Percentiles rank a stretch among this genome's conserved stretches.
These are phyloP conservation scores for Melanotaenia parkinsoni DNA, from an alignment of 2,797 vertebrate genomes.

Conservation along the genomic window DNA sequence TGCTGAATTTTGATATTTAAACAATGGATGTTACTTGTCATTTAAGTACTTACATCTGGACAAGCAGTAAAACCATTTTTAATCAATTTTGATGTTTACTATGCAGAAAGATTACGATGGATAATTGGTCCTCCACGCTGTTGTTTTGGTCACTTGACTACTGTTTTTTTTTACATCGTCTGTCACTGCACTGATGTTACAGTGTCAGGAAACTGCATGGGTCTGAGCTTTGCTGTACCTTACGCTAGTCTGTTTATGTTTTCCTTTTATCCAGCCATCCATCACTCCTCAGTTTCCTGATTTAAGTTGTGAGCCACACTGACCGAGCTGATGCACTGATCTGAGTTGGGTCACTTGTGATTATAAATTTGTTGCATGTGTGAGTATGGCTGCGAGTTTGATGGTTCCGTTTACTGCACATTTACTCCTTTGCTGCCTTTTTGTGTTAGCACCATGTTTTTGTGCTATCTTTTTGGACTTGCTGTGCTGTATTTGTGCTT, in stretches of 20 bases:
- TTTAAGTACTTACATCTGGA: slow-evolving; percentile 2
- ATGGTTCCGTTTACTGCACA: slow-evolving; percentile 40
- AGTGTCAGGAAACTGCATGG: slow-evolving; percentile 48
- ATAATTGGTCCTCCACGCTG: slow-evolving; percentile 30
- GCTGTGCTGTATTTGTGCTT: slow-evolving; percentile 17
- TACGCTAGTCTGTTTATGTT: slow-evolving; percentile 68
- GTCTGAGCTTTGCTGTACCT: slow-evolving; percentile 59
- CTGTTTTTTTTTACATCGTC: slow-evolving; percentile 30
- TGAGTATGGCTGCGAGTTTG: slow-evolving; percentile 72
- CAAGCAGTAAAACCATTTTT: neutral
- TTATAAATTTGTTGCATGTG: slow-evolving; percentile 76
- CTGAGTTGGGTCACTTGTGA: slow-evolving; percentile 76
- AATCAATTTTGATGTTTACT: neutral
- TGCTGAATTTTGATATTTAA: neutral
- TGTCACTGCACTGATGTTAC: slow-evolving; percentile 48
- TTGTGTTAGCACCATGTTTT: slow-evolving; percentile 12
- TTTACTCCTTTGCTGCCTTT: slow-evolving; percentile 31
- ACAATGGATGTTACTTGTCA: neutral
- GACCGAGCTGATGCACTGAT: slow-evolving; percentile 73
- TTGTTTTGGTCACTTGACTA: neutral
- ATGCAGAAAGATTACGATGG: slow-evolving; percentile 11
- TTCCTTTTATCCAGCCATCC: slow-evolving; percentile 76
- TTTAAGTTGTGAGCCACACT: slow-evolving; percentile 79
- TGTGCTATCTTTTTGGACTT: neutral
- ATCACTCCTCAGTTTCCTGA: slow-evolving; percentile 77